Base-by-base conservation (phyloP, 1,140 invertebrate species). In the Aphis gossypii region DNA sequence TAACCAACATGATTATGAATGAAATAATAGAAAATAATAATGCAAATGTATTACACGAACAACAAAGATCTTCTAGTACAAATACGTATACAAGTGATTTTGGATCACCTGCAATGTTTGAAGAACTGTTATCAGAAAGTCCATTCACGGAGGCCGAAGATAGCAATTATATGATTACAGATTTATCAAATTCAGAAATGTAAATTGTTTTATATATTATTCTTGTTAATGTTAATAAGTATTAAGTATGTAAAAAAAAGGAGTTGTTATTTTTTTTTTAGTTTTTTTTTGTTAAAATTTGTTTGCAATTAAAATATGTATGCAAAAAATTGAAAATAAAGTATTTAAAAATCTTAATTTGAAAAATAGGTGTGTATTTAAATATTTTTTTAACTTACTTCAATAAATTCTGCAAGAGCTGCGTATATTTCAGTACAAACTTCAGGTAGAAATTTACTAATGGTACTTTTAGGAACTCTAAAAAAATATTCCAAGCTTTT, bases 401-500 rank as follows among this genome's bases (percentile, higher is more conserved):
- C 35, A 54, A 90, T 56, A 56, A 35, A 90, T 38, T 90, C 51
- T 56, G 35, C 35, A 38, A 51, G 51, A 51, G 88, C 88, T 38
- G 30, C 38, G 54, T 90, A 60, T 56, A 90, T 90, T 38, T 51
- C 54, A 41, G n/a, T 20, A 56, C 48, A 90, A 38, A 54, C 88
- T 56, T 90, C 54, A 90, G 94, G 94, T 90, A 95, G 83, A 56
- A 94, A 94, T 92, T 89, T 86, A 82, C 94, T 86, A 83, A 95
- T 95, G 76, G 94, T 68, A 94, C 94, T 94, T 94, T 94, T 94
- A 38, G 94, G 95, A 94, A 95, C 93, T 94, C 93, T 92, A 88
- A 95, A 95, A 68, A 94, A 94, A 93, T 95, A 94, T 86, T 94
- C 94, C 60, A 95, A 84, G 94, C 94, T 94, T 83, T 86, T 92